phyloP scores from a whole-genome alignment of 1,140 invertebrate genomes.

The Calephelis virginiensis region DNA sequence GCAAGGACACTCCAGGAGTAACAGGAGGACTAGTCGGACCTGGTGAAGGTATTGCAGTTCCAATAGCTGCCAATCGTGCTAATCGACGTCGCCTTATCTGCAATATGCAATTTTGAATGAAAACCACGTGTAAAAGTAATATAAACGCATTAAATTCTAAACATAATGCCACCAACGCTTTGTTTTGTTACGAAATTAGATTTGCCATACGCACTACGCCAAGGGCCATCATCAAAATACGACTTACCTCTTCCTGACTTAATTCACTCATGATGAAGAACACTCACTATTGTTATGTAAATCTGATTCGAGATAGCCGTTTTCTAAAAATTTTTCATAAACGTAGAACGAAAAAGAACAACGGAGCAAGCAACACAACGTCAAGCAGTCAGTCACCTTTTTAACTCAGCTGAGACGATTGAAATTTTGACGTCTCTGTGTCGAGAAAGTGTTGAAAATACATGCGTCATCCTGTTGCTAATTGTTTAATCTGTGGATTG shows the following conservation, averaged over 20 bases:
- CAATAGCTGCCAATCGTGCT: conserved; percentile 59
- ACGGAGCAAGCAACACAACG: conserved; percentile 68
- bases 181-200: conserved; percentile 79
- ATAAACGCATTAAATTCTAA: conserved; percentile 29
- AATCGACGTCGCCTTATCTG: conserved; percentile 70
- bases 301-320: conserved; percentile 41
- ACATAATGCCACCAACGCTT: conserved; percentile 62
- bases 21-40: conserved; percentile 53
- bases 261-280: conserved; percentile 83
- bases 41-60: conserved; percentile 49
- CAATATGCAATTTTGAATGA: conserved; percentile 33
- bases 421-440: conserved; percentile 70
- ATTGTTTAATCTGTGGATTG: neutral
- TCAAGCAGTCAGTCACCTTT: conserved; percentile 76
- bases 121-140: conserved; percentile 13
- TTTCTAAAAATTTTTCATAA: conserved; percentile 42
- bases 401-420: conserved; percentile 67
- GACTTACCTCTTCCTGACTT: conserved; percentile 86
- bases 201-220: conserved; percentile 68
- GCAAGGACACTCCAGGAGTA: conserved; percentile 60
- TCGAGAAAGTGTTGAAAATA: conserved; percentile 77
- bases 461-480: conserved; percentile 62
- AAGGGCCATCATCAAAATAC: conserved; percentile 64
- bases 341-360: conserved; percentile 55
- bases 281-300: conserved; percentile 34